Percentiles rank a stretch among this genome's conserved stretches.
Conservation (phyloP, 2,888 invertebrate species). For the Tholera decimalis region DNA sequence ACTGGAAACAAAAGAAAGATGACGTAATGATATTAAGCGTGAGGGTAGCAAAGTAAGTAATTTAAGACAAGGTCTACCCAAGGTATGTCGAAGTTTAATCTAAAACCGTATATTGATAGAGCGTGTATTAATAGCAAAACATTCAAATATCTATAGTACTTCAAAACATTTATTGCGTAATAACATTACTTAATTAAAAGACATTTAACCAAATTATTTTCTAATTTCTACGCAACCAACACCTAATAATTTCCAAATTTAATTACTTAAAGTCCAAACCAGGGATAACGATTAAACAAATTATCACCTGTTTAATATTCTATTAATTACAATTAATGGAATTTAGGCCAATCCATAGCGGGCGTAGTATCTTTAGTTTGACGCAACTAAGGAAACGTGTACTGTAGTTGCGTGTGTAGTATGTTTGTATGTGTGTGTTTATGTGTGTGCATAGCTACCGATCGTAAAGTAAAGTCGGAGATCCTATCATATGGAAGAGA, state of each 20-base stretch:
- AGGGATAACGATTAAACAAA: neutral
- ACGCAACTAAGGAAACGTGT: constrained; percentile 60
- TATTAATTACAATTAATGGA: constrained; percentile 2
- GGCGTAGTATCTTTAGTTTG: constrained; percentile 53
- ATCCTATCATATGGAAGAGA: constrained; percentile 25
- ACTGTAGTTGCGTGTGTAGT: constrained; percentile 47
- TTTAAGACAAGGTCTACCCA: too few species aligned
- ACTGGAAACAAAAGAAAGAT: too few species aligned
- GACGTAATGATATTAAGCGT: too few species aligned
- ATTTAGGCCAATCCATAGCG: constrained; percentile 54
- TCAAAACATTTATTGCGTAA: too few species aligned
- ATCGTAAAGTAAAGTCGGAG: constrained; percentile 26
- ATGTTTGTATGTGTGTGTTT: constrained; percentile 13
- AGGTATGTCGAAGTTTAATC: too few species aligned
- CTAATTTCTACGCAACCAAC: neutral
- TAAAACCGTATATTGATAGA: too few species aligned
- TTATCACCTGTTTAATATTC: constrained; percentile 21
- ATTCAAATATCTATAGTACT: too few species aligned
- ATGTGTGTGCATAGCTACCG: constrained; percentile 27
- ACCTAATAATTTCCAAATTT: constrained; percentile 19
- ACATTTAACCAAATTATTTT: neutral
- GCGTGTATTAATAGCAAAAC: too few species aligned
- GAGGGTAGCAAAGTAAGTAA: too few species aligned
- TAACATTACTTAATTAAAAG: neutral
- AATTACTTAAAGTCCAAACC: neutral